Base-by-base conservation (phyloP, 2,113 vertebrate genomes). In the Candoia aspera region DNA sequence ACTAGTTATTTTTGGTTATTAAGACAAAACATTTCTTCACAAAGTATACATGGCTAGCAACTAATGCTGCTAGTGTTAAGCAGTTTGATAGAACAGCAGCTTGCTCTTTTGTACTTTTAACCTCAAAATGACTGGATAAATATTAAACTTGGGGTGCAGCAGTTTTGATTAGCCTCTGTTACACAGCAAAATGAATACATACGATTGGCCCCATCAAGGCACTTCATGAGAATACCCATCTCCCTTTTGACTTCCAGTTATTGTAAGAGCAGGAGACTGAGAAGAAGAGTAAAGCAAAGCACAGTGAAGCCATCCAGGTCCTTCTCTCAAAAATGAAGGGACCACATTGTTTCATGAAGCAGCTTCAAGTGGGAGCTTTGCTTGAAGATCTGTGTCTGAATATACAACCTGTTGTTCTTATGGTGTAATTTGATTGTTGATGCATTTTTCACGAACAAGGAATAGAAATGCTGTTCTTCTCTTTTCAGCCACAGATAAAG, bases 401-500 rank as follows among this genome's bases (percentile, higher is more conserved):
- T 13, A 89, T 0, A 9, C 57, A 88, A 21, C 73, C 73, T 8
- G 17, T 79, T 37, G 17, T 79, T 79, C 17, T 54, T 17, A 21
- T 84, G 33, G 0, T 8, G 0, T 2, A 49, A 73, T 10, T 15
- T 0, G 0, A 3, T 49, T 26, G 0, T 17, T 15, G 2, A 2
- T 6, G 23, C 9, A 0, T 46, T 54, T 88, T 93, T 84, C 1
- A 0, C 33, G 90, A 57, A 59, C 1, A 53, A 33, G 53, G 88
- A 42, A 33, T 54, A 90, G 13, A 86, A 3, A 10, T 12, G 89
- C 92, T 94, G 79, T 92, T 84, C 49, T 89, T 95, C 91, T 91
- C 86, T 57, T 68, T 95, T 94, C 94, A 99, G 99, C 98, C 93
- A 96, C 98, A 58, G 99, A 99, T 95, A 99, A 99, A 93, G 99